Evolutionary conservation across 1,140 invertebrate genomes (phyloP), one percentile per base, ranked within the genome.

Genomic region (Ceratosolen fusciceps): DNA sequence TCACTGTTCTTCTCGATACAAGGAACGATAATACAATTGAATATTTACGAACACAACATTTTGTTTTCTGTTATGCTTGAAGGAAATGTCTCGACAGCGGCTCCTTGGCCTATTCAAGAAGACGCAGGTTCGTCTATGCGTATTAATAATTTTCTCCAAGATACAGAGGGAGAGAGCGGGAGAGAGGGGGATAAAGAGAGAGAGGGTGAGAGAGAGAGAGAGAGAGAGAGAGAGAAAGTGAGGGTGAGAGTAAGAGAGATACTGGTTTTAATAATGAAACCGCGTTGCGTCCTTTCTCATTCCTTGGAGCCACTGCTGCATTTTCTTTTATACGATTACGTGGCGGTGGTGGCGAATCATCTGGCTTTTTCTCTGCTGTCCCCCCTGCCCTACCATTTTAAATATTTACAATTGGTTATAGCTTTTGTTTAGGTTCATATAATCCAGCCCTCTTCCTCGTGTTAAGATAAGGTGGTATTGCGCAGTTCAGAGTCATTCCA

Each of bases 1-100:
- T 84, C 87, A 89, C 88, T 89, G 86, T 88, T 89, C 47, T 74
- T 80, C 56, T 76, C 86, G 84, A 88, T 89, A 90, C 87, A 87
- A 90, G 88, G 89, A 90, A 90, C 89, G 86, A 89, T 90, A 90
- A 90, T 89, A 90, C 87, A 89, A 87, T 90, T 89, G 84, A 88
- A 89, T 90, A 89, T 88, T 86, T 89, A 88, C 83, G 86, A 88
- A 90, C 87, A 90, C 85, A 87, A 87, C 85, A 85, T 84, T 85
- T 84, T 84, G 78, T 82, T 58, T 70, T 73, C n/a, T 73, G 83
- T 84, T 72, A 83, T 83, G 80, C 82, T 83, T 71, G 80, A 83
- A 80, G 77, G n/a, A 82, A 81, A 70, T 82, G 60, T 10, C 65
- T 79, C 49, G 49, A 58, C 52, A 79, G 71, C n/a, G 52, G 52